These are phyloP conservation scores for Lithophane leautieri DNA, from an alignment of 2,888 invertebrate species.

Conservation along the genomic window DNA sequence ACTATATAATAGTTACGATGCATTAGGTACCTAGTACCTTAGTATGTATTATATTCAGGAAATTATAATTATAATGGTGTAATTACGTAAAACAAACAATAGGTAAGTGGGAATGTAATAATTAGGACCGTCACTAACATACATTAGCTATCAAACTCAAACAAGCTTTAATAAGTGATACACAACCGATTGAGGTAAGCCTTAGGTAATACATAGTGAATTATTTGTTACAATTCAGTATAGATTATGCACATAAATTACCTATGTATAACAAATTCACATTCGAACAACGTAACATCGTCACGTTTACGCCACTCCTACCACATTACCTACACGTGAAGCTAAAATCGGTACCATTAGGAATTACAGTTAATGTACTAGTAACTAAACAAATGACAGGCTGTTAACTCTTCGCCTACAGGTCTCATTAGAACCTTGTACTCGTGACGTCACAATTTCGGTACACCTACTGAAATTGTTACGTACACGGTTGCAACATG, in stretches of 20 bases:
- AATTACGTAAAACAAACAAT: background rate
- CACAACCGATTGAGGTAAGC: no score
- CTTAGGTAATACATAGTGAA: background rate
- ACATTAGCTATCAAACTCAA: background rate
- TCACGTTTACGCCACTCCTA: background rate
- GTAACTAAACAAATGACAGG: slow-evolving; percentile 31
- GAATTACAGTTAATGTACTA: slow-evolving; percentile 8
- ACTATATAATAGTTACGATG: background rate
- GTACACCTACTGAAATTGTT: slow-evolving; percentile 28
- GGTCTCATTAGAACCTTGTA: slow-evolving; percentile 21
- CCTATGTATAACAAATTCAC: background rate
- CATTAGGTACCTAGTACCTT: background rate
- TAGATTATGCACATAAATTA: background rate
- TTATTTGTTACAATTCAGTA: slow-evolving; percentile 16
- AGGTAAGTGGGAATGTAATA: background rate
- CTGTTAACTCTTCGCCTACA: slow-evolving; percentile 25
- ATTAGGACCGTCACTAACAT: background rate
- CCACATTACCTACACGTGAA: slow-evolving; percentile 15
- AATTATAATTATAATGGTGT: background rate
- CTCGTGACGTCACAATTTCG: slow-evolving; percentile 45
- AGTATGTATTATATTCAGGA: background rate
- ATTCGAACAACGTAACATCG: background rate
- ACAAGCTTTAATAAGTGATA: background rate
- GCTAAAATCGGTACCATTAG: slow-evolving; percentile 9
- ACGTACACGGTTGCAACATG: slow-evolving; percentile 15